Percentiles rank a stretch among this genome's conserved stretches.
These are phyloP conservation scores for Cheumatopsyche charites DNA, from an alignment of 1,140 invertebrate species.

Conservation along the genomic window DNA sequence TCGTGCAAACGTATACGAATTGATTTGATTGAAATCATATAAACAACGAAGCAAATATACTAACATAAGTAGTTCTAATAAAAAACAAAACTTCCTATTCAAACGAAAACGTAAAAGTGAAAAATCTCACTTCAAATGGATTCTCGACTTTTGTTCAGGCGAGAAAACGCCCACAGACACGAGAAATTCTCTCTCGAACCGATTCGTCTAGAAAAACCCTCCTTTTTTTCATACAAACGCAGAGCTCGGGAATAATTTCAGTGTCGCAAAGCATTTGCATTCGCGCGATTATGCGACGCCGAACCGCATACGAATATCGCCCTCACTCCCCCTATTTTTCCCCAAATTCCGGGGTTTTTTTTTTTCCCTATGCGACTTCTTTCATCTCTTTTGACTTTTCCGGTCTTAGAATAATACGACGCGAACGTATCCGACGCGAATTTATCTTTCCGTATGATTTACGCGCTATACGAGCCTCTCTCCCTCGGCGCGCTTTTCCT, in stretches of 20 bases:
- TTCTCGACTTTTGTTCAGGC: not conserved
- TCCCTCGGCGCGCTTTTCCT: no score
- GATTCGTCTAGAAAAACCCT: constrained; percentile 25
- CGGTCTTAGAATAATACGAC: no score
- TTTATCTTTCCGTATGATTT: no score
- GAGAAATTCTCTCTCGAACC: not conserved
- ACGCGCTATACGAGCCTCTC: no score
- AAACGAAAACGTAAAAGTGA: no score
- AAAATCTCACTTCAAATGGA: no score
- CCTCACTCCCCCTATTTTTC: not conserved
- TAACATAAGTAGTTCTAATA: not conserved
- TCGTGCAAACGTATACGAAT: constrained; percentile 7
- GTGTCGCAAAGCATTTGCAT: constrained; percentile 32
- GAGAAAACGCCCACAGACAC: not conserved
- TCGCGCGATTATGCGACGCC: constrained; percentile 29
- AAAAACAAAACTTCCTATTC: not conserved
- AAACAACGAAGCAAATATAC: not conserved
- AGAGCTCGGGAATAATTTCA: constrained; percentile 30
- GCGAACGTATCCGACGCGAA: no score
- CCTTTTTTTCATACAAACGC: constrained; percentile 32
- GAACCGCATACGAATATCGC: constrained; percentile 27
- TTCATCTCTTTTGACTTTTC: no score
- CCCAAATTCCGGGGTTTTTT: not conserved
- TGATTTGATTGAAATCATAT: constrained; percentile 4
- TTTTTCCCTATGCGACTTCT: no score